Evolutionary conservation across 2,888 invertebrate species (phyloP), one percentile per base, ranked within the genome.

Genomic region (Linnaemya vulpina): DNA sequence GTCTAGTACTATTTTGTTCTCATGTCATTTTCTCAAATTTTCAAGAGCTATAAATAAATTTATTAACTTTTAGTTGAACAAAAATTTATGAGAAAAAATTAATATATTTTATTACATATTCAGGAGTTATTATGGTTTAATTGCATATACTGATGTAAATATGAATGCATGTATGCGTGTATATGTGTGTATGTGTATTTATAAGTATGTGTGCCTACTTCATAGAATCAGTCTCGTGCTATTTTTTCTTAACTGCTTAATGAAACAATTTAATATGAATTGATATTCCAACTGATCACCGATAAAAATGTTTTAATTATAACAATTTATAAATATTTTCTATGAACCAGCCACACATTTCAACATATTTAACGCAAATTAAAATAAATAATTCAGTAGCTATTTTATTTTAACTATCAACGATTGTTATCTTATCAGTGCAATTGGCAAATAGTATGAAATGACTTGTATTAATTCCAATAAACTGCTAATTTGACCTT

Each of bases 401-500:
- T 51, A 49, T 20, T 22, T 15, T 10, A 9, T 38, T 22, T 43
- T 4, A 46, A n/a, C 2, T 13, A 35, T 49, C 35, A 35, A 46
- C 38, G 22, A 13, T 10, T 53, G 15, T 53, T 63, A 63, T 75
- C 74, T 75, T 63, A 63, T 63, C 74, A 49, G 3, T n/a, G 46
- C 25, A 60, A 53, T 68, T 35, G 35, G 10, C 9, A 17, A 53
- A 20, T 3, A 53, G 11, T 67, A 20, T 51, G 8, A 68, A 9
- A 9, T 13, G 51, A 22, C 40, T n/a, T 30, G n/a, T 15, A 11
- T 49, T 51, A 43, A 30, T 10, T 13, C 15, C 15, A 53, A 25
- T 38, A 22, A 38, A 38, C n/a, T 60, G 11, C n/a, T 30, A n/a
- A 4, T 73, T 46, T 82, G 62, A 75, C 75, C 74, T 82, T 76